A percentile compares a stretch with the other conserved stretches of the same genome.
Evolutionary conservation across 2,113 vertebrate species (phyloP).

Genomic region (Alouatta palliata): DNA sequence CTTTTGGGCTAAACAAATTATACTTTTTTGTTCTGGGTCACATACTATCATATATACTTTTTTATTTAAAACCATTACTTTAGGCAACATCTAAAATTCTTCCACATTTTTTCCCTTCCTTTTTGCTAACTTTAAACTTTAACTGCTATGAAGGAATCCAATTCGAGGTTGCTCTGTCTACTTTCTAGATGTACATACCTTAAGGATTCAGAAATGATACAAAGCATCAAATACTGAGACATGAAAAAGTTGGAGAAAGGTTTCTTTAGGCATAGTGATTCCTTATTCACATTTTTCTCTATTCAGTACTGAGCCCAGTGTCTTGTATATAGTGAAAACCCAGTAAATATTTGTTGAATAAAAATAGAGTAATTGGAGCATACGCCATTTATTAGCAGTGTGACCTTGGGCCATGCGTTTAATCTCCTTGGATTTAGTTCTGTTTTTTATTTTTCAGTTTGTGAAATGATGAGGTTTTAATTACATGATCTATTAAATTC

Average conservation of each 20-base stretch:
- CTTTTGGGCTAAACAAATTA: conserved; percentile 79
- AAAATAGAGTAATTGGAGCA: background rate
- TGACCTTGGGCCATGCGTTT: background rate
- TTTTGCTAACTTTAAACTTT: conserved; percentile 21
- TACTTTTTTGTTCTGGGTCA: conserved; percentile 80
- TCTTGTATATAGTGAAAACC: background rate
- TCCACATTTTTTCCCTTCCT: conserved; percentile 6
- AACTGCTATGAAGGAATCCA: conserved; percentile 13
- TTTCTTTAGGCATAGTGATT: background rate
- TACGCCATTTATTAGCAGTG: background rate
- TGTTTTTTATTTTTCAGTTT: background rate
- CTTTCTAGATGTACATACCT: background rate
- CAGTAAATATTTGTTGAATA: background rate
- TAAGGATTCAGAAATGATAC: background rate
- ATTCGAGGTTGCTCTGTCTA: background rate
- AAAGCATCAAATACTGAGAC: background rate
- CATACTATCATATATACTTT: conserved; percentile 53
- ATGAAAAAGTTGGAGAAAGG: background rate
- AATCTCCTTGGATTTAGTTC: background rate
- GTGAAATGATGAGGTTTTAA: background rate
- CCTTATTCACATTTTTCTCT: background rate
- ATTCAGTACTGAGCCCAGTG: background rate
- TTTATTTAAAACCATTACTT: conserved; percentile 65
- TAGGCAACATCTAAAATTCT: conserved; percentile 53
- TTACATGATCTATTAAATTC: conserved; percentile 14